Conservation (phyloP, 2,113 vertebrate species). For the Python bivittatus region DNA sequence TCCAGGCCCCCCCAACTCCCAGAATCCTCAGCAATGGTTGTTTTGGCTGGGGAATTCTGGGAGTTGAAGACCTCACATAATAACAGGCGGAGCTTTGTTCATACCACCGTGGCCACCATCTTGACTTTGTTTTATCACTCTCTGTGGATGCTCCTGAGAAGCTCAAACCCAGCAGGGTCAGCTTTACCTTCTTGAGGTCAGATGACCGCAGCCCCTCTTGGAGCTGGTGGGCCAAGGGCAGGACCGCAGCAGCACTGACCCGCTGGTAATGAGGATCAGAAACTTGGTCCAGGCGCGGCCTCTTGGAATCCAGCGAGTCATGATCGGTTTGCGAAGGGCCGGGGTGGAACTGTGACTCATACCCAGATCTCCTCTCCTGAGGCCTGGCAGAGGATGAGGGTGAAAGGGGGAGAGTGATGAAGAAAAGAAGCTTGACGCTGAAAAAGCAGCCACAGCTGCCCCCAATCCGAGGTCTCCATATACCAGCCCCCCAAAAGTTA, state of each 20-base stretch:
- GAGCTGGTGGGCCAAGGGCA: slow-evolving; percentile 84
- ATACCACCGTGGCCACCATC: too few relatives aligned
- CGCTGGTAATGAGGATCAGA: slow-evolving; percentile 87
- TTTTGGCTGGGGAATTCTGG: background rate
- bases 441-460: background rate
- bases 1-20: background rate
- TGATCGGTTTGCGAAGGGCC: slow-evolving; percentile 83
- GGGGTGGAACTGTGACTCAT: slow-evolving; percentile 89
- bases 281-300: slow-evolving; percentile 89
- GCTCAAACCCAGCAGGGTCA: too few relatives aligned
- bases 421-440: background rate
- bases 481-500: background rate
- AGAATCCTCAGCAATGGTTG: background rate
- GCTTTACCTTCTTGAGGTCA: slow-evolving; percentile 92
- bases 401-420: slow-evolving; percentile 1
- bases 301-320: slow-evolving; percentile 88
- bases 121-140: too few relatives aligned
- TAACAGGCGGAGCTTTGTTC: background rate
- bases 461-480: background rate
- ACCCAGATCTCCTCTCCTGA: slow-evolving; percentile 92
- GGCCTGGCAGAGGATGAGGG: slow-evolving; percentile 75
- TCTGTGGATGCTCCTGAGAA: background rate
- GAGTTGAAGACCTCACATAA: background rate
- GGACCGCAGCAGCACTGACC: slow-evolving; percentile 74
- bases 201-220: slow-evolving; percentile 87